These are phyloP conservation scores for Stenolophus ochropezus DNA, from an alignment of 2,888 invertebrate genomes.

Conservation along the genomic window DNA sequence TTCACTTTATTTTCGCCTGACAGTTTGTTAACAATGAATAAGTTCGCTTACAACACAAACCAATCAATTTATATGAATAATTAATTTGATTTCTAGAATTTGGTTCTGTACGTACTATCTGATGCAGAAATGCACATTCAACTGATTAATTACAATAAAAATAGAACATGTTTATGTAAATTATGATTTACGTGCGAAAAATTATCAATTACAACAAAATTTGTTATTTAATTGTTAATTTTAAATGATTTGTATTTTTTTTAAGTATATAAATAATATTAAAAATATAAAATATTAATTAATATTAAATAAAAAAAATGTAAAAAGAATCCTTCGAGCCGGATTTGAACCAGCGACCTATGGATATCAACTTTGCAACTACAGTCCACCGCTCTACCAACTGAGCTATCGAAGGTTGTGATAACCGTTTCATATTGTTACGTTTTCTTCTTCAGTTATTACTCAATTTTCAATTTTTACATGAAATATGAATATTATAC, in stretches of 20 bases:
- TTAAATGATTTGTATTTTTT: no score
- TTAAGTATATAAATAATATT: no score
- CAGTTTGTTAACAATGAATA: slow-evolving; percentile 8
- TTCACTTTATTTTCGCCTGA: background rate
- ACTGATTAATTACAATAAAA: slow-evolving; percentile 18
- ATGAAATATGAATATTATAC: no score
- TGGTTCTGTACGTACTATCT: background rate
- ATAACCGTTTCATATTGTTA: background rate
- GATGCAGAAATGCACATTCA: background rate
- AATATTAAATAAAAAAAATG: background rate
- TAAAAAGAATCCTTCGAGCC: slow-evolving; percentile 76
- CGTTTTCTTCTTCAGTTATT: background rate
- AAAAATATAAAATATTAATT: background rate
- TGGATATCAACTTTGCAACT: slow-evolving; percentile 73
- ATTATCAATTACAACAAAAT: no score
- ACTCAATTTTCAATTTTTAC: no score
- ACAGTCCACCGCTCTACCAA: slow-evolving; percentile 72
- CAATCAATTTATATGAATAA: slow-evolving; percentile 9
- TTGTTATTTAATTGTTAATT: no score
- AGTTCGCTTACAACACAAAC: background rate
- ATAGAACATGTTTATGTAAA: slow-evolving; percentile 6
- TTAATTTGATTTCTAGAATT: background rate
- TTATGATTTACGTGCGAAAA: background rate
- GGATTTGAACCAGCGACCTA: slow-evolving; percentile 83
- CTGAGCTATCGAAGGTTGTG: slow-evolving; percentile 70